Evolutionary conservation across 1,140 invertebrate genomes (phyloP).

Genomic region (Pseudomyrmex flavicornis): DNA sequence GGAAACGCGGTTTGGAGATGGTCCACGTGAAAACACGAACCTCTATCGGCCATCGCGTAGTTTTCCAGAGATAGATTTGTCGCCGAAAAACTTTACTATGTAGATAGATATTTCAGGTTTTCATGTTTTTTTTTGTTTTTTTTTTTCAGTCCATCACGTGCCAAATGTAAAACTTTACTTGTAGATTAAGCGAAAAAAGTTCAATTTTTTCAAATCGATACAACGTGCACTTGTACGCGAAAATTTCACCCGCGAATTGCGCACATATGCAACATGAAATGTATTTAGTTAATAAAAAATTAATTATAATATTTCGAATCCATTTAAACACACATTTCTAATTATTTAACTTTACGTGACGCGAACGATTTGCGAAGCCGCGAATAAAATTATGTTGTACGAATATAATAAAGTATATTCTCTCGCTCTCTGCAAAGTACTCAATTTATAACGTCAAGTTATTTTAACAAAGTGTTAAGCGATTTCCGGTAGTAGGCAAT

Average conservation of each 20-base stretch:
- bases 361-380: background rate
- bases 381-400: background rate
- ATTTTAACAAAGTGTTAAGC: background rate
- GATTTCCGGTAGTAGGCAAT: background rate
- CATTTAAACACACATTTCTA: background rate
- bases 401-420: background rate
- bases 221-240: background rate
- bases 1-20: constrained; percentile 5
- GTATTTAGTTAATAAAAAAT: background rate
- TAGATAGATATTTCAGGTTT: background rate
- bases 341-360: background rate
- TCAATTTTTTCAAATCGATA: constrained; percentile 21
- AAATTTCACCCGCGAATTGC: background rate
- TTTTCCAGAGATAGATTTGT: constrained; percentile 22
- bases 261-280: background rate
- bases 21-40: constrained; percentile 4
- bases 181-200: background rate
- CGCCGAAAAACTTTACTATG: background rate
- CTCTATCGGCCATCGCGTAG: background rate
- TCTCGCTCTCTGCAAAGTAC: too few relatives aligned
- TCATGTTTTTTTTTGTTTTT: too few relatives aligned
- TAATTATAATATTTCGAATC: background rate
- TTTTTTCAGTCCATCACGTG: background rate
- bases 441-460: constrained; percentile 12
- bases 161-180: constrained; percentile 21